These are phyloP conservation scores for Pantala flavescens DNA, from an alignment of 1,140 invertebrate species.

Conservation along the genomic window DNA sequence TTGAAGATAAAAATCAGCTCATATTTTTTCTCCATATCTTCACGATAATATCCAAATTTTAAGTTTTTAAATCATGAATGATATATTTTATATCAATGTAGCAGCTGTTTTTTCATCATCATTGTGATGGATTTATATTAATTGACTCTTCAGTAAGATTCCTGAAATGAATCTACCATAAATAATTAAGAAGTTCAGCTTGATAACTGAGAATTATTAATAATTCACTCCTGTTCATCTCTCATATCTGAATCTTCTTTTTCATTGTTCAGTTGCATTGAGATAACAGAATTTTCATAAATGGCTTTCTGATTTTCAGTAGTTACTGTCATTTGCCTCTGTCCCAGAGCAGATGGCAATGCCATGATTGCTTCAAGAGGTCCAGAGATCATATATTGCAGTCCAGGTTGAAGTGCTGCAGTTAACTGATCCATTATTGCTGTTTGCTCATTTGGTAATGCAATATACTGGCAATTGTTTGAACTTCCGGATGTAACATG, in stretches of 20 bases:
- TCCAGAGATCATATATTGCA: constrained; percentile 12
- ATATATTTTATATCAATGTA: no score
- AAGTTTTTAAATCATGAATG: no score
- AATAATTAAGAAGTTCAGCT: no score
- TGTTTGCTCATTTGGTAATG: background rate
- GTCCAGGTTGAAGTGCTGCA: background rate
- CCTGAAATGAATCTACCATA: no score
- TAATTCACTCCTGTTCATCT: background rate
- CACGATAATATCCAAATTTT: no score
- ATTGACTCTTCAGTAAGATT: no score
- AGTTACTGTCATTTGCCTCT: background rate
- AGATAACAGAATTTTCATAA: background rate
- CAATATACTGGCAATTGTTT: background rate
- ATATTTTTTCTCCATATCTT: no score
- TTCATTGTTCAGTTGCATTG: background rate
- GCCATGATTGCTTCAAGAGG: constrained; percentile 13
- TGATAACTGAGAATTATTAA: no score
- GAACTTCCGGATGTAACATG: background rate
- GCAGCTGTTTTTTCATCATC: no score
- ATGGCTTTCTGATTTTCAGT: background rate
- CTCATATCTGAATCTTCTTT: background rate
- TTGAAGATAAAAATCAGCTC: no score
- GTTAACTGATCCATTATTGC: constrained; percentile 3
- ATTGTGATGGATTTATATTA: no score
- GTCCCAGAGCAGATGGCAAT: background rate